Conservation (phyloP, 53 echinoderm and acorn worm genomes). For the Antedon mediterranea region DNA sequence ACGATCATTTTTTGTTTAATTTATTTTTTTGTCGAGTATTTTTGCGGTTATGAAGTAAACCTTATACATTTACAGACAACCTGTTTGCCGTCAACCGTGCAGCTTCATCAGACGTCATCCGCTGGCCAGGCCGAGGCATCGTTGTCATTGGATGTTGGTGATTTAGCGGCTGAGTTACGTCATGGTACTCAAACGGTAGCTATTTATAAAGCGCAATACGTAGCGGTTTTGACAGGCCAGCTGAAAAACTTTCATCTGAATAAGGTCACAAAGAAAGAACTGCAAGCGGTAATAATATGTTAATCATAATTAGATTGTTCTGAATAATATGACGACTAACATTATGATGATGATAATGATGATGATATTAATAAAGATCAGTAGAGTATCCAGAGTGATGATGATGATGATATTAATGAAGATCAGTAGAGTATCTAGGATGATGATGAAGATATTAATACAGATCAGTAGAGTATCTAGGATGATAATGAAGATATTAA, state of each 20-base stretch:
- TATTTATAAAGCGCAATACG: slow-evolving; percentile 54
- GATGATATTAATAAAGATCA: no score
- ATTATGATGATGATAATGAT: slow-evolving; percentile 10
- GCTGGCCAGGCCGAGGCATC: neutral
- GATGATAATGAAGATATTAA: no score
- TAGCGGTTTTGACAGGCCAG: slow-evolving; percentile 41
- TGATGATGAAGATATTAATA: no score
- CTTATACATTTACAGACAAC: slow-evolving; percentile 20
- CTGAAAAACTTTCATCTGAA: slow-evolving; percentile 34
- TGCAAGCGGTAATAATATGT: slow-evolving; percentile 45
- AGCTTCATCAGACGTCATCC: slow-evolving; percentile 2
- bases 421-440: no score
- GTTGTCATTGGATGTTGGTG: neutral
- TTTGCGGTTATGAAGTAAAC: no score
- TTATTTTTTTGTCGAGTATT: no score
- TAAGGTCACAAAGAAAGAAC: slow-evolving; percentile 50
- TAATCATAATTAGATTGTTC: slow-evolving; percentile 3
- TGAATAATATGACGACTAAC: neutral
- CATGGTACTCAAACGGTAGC: slow-evolving; percentile 30
- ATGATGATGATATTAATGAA: no score
- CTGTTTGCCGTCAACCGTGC: slow-evolving; percentile 28
- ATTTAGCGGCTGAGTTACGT: slow-evolving; percentile 2
- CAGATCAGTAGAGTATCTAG: no score
- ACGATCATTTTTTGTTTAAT: no score
- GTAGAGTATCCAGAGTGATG: no score